Base-by-base conservation (phyloP, 2,888 invertebrate genomes). In the Sarcophaga rosellei region DNA sequence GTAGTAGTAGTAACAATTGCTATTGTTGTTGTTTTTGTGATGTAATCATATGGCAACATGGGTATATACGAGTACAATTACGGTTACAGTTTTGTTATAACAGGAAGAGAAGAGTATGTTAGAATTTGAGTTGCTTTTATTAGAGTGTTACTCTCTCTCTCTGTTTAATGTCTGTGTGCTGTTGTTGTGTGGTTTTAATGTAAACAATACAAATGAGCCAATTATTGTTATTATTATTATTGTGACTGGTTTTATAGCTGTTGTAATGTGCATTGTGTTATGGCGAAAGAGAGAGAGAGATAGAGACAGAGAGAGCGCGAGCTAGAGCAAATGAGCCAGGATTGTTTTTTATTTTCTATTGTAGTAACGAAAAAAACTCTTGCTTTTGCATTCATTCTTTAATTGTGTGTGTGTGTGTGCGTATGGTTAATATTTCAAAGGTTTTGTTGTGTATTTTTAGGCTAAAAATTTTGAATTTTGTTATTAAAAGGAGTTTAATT, bases 281-380 rank as follows among this genome's bases (percentile, higher is more conserved):
- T 35, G 8, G 8, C 8, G 35, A 10, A 10, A 35, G 0, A 10
- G 35, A 35, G 35, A 35, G 35, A 25, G 25, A 4, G 25, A 35
- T 6, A 1, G 35, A 35, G 35, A 8, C 8, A 35, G 8, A 8
- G 35, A 35, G 35, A 35, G 35, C 35, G 10, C 35, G 35, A 35
- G 35, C 35, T 1, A 35, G 35, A 35, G 8, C 8, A 35, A 10
- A 35, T 35, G 35, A 35, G 35, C 35, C 35, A 35, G 35, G 35
- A 35, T 35, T 35, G 35, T 35, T 35, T 35, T 8, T 35, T 35
- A 0, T 35, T 35, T 35, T 35, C 35, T 35, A 35, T 35, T 35
- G 35, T 35, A 10, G 8, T 8, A 35, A 35, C 81, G 84, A 84
- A 86, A 86, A 84, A 84, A 86, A 84, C 84, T 84, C 75, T 86